Evolutionary conservation across 2,888 invertebrate species (phyloP).

Genomic region (Phorcus lineatus): DNA sequence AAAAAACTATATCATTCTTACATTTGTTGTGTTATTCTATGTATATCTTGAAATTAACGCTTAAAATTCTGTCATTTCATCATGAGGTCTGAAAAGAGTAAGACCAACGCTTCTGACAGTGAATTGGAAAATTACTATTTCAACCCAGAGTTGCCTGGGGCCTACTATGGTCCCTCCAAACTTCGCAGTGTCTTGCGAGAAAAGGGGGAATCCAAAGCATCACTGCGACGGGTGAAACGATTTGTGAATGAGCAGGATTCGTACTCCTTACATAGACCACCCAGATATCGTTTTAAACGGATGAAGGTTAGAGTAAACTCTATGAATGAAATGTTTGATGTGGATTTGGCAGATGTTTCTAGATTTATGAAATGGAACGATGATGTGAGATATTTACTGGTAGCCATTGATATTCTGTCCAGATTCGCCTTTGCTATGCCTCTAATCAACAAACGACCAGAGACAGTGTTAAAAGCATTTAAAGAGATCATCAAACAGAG

Average conservation of each 20-base stretch:
- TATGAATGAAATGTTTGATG: conserved; percentile 9
- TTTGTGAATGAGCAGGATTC: conserved; percentile 4
- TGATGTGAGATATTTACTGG: not conserved
- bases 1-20: too few species aligned
- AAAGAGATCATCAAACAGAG: not conserved
- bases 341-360: not conserved
- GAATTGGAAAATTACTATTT: not conserved
- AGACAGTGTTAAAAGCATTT: not conserved
- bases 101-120: not conserved
- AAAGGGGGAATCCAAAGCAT: too few species aligned
- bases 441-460: not conserved
- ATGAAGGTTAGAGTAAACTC: conserved; percentile 16
- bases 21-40: too few species aligned
- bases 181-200: not conserved
- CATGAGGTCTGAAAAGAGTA: too few species aligned
- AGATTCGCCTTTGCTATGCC: not conserved
- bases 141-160: not conserved
- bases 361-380: not conserved
- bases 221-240: not conserved
- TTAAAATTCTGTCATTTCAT: too few species aligned
- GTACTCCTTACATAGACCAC: not conserved
- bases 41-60: too few species aligned
- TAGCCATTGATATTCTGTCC: not conserved
- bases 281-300: not conserved
- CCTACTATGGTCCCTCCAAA: not conserved